Conservation (phyloP, 2,113 vertebrate species). For the Ardeotis arabs region DNA sequence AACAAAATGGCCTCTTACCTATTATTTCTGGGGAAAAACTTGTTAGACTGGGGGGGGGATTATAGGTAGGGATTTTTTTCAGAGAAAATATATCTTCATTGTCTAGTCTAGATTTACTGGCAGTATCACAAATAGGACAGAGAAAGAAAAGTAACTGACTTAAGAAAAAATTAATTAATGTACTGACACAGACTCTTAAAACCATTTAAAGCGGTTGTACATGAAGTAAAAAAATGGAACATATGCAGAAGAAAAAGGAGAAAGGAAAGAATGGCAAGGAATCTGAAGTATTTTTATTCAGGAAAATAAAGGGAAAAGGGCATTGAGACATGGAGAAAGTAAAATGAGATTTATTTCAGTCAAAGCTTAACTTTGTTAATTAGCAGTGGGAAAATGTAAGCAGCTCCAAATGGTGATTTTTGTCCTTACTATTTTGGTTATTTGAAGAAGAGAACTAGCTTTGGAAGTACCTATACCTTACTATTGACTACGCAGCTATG, state of each 20-base stretch:
- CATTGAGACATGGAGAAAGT: background rate
- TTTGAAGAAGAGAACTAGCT: background rate
- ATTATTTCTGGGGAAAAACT: fast-evolving
- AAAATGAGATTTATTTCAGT: fast-evolving
- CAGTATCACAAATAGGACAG: background rate
- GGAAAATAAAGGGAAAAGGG: background rate
- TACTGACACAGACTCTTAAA: background rate
- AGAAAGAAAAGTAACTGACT: background rate
- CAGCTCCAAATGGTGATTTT: background rate
- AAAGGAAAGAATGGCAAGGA: background rate
- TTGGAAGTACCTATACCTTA: background rate
- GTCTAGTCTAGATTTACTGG: background rate
- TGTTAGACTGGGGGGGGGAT: background rate
- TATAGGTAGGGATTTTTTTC: background rate
- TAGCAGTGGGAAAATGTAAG: background rate
- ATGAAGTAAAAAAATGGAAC: background rate
- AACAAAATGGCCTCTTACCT: background rate
- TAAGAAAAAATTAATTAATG: background rate
- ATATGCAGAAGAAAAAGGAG: background rate
- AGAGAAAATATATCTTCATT: background rate
- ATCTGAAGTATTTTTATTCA: background rate
- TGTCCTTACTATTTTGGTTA: background rate
- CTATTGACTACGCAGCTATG: background rate
- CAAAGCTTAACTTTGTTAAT: background rate
- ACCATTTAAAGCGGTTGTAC: background rate